Evolutionary conservation across 92 coral and sea anemone genomes (phyloP), one percentile per base, ranked within the genome.

Genomic region (Blastomussa wellsi): DNA sequence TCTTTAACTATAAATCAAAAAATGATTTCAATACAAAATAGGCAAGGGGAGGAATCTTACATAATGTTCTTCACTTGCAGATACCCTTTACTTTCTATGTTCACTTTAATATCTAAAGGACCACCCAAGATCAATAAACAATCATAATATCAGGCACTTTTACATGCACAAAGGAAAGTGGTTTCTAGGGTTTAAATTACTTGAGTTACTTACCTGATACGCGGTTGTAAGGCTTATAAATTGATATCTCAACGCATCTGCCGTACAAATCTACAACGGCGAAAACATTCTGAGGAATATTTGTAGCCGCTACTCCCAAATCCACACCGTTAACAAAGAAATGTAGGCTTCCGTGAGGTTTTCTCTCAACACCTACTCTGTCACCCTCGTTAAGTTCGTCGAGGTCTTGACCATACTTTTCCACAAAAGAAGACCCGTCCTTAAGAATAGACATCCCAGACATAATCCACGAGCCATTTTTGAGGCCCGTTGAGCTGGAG

Each of bases 221-320:
- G 51, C 78, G 47, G 29, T 59, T 62, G 78, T 82, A 97, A 5
- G 93, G 92, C 78, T 89, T 89, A 51, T 92, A 88, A 70, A 89
- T 82, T 33, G 98, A 94, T n/a, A 97, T 86, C 72, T 97, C 98
- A 1, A 91, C 98, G 60, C 99, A 97, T 70, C 94, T 93, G 69
- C 99, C 99, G 82, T 97, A 97, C 87, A 97, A 81, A 79, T 97
- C 99, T 24, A 97, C 84, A 4, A 97, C 99, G 76, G 94, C 99
- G 69, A 81, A 91, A 36, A 97, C 95, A 79, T 78, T 78, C 28
- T 77, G 59, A 55, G 99, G 98, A 47, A 97, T 83, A 71, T 89
- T 84, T 73, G 90, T 83, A 14, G 95, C 98, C n/a, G 99, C 98
- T 52, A 93, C 88, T 20, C 99, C 99, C 86, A 91, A 87, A 84